Base-by-base conservation (phyloP, 1,140 invertebrate species). In the Lethrus apterus region DNA sequence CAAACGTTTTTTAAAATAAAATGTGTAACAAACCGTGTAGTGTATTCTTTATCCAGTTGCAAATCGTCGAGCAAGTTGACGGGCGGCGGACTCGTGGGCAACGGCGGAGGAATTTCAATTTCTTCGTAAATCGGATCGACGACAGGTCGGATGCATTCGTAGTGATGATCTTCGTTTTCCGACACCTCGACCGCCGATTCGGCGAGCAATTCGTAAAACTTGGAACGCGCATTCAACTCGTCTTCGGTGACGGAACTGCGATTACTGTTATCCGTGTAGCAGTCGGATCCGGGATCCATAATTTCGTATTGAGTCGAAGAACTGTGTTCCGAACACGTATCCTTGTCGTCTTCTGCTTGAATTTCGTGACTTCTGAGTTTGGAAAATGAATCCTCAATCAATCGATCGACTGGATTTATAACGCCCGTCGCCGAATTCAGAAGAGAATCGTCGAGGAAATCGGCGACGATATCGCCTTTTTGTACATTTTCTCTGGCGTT, bases 111-210 rank as follows among this genome's bases (percentile, higher is more conserved):
- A 54, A 84, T 81, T 52, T 87, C 84, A 7, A 90, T 87, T 69
- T 92, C 88, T 69, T 91, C 88, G 62, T 91, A 91, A 59, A 91
- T 91, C 2, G 86, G 87, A 69, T 91, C 87, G 33, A 62, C 70
- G 47, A 77, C 77, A n/a, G 73, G 56, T 30, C 81, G 73, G 18
- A 89, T 86, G 13, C 83, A 78, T 60, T 89, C 86, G 51, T 89
- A 88, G 44, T 84, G 79, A 70, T 88, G 79, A 53, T 81, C 78
- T 44, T 78, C 74, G 19, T 54, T 66, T 54, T 78, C 75, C 1
- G 72, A 66, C 11, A 77, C 74, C 65, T 80, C 79, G 44, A 79
- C 57, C 2, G 76, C 77, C 13, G 77, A 75, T 55, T 81, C 79
- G 3, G 80, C 78, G 43, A 81, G 56, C 61, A 81, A 72, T 62